Base-by-base conservation (phyloP, 2,113 vertebrate genomes). In the Silurus glanis region DNA sequence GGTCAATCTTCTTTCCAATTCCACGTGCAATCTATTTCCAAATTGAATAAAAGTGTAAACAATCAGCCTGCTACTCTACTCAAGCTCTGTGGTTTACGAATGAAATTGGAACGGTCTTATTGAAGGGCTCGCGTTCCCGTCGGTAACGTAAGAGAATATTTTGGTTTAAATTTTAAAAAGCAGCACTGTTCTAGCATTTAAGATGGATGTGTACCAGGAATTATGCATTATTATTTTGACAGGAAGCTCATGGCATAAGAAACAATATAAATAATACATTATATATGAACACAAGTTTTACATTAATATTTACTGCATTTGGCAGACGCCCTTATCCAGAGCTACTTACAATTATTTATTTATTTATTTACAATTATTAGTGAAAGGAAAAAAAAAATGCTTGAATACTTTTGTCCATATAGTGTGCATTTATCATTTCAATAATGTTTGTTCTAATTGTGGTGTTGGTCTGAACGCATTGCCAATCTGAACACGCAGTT, bases 41-140 rank as follows among this genome's bases (percentile, higher is more conserved):
- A 51, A 74, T 59, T 84, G 69, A 87, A 78, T 25, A 45, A 66
- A 81, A 61, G 62, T 28, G 47, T 58, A 69, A n/a, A 75, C 72
- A 53, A 53, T 28, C 51, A 55, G 21, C 74, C 67, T 47, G 67
- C 8, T 71, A 51, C 21, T 5, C 21, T 23, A 6, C 13, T 55
- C 21, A 55, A 74, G 71, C 17, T 51, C 13, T 9, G 4, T 7
- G 12, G 74, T 23, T 25, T 25, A 7, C 74, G 25, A 14, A 76
- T 12, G 3, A 25, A 7, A 25, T 19, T 9, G 45, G 45, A 72
- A 21, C 16, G 10, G 13, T 5, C 13, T 19, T 71, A 14, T 19
- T 37, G 19, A 21, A 72, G 17, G 17, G 37, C 5, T 28, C 25
- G 5, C 5, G 2, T 13, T 67, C 66, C 37, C 67, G 3, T 5